A percentile compares a stretch with the other conserved stretches of the same genome.
Conservation (phyloP, 2,888 invertebrate genomes). For the Lycaena phlaeas region DNA sequence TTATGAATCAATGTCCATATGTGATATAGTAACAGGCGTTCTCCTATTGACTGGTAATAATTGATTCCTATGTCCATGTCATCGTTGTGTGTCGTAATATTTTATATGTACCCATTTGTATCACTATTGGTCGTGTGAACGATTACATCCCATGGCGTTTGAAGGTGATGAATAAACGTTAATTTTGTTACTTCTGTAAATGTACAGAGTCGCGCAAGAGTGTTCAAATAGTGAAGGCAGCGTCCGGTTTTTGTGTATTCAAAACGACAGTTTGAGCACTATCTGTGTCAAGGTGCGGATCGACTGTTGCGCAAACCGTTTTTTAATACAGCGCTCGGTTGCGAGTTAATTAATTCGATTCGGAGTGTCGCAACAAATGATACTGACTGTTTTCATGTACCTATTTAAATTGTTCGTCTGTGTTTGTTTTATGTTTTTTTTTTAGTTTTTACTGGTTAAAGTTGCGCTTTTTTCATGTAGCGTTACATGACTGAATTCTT, state of each 20-base stretch:
- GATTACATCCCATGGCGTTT: no score
- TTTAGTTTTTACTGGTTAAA: no score
- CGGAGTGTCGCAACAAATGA: constrained; percentile 62
- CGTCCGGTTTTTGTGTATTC: constrained; percentile 73
- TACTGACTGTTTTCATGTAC: constrained; percentile 52
- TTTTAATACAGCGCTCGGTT: constrained; percentile 68
- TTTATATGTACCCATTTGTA: no score
- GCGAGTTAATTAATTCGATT: constrained; percentile 72
- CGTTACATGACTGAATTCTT: no score
- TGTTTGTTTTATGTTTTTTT: constrained; percentile 1
- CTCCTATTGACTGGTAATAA: no score
- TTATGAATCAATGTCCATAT: no score
- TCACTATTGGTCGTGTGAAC: no score
- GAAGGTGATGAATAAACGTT: no score
- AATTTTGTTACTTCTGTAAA: not conserved
- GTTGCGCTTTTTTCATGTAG: no score
- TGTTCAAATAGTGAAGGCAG: constrained; percentile 48
- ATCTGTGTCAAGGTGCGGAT: constrained; percentile 71
- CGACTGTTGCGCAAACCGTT: constrained; percentile 67
- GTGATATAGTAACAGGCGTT: no score
- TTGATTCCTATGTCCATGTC: no score
- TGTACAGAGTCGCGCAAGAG: constrained; percentile 4
- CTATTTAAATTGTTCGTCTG: constrained; percentile 26
- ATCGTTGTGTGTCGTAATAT: no score
- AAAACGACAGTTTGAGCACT: constrained; percentile 66